Conservation (phyloP, 1,140 invertebrate genomes). For the Andricus grossulariae region DNA sequence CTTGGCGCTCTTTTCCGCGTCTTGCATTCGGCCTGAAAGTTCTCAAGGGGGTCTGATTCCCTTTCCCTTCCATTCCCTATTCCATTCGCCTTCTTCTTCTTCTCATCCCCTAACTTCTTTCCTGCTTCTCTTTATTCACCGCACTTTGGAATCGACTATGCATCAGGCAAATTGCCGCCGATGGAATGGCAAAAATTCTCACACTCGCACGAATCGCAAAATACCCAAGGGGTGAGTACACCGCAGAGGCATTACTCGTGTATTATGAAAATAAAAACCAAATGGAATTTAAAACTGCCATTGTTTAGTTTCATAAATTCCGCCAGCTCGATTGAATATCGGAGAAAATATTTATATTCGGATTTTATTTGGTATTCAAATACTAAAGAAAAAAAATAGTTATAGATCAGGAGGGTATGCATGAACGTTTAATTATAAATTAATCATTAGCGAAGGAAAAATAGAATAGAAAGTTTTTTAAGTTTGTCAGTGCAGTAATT, state of each 20-base stretch:
- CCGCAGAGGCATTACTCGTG: conserved; percentile 18
- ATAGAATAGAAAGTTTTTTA: neutral
- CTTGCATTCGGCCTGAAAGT: conserved; percentile 25
- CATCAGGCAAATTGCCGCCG: conserved; percentile 57
- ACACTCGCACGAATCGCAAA: conserved; percentile 25
- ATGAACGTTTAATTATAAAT: neutral
- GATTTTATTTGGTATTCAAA: conserved; percentile 5
- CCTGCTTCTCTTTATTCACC: conserved; percentile 46
- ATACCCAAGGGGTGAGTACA: conserved; percentile 30
- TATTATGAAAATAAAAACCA: conserved; percentile 11
- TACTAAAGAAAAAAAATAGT: neutral
- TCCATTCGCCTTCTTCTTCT: conserved; percentile 25
- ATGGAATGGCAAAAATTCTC: conserved; percentile 31
- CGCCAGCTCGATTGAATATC: neutral
- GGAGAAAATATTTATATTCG: neutral
- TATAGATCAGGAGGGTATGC: too few species aligned
- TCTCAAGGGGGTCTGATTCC: conserved; percentile 27
- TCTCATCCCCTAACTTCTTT: conserved; percentile 7
- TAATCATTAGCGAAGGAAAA: neutral
- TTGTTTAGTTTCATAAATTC: neutral
- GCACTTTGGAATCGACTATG: conserved; percentile 60
- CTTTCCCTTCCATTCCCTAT: conserved; percentile 8
- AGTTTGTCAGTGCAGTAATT: conserved; percentile 11
- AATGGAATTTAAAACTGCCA: neutral
- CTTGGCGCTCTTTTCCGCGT: conserved; percentile 23